Base-by-base conservation (phyloP, 2,888 invertebrate species). In the Gonocerus acuteangulatus region DNA sequence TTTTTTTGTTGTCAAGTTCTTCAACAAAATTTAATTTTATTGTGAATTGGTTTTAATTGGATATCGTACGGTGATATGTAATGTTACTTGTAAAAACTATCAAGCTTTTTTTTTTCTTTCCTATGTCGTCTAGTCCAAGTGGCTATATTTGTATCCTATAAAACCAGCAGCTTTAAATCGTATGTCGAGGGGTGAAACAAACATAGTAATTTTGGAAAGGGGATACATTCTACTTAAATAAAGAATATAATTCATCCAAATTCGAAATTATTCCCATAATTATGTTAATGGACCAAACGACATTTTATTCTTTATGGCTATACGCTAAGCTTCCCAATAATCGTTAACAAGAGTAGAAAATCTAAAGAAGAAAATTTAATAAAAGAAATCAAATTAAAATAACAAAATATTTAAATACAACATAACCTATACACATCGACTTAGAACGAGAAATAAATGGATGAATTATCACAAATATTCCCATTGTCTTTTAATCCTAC, bases 401-500 rank as follows among this genome's bases (percentile, higher is more conserved):
- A 47, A 19, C 2, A 22, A 47, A 13, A 22, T 7, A 47, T 2
- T 47, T 21, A 47, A 18, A 47, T 13, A 13, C 3, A 22, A 21
- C 48, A 15, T 16, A 47, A 47, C 13, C 18, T 44, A 44, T 16
- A 15, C 44, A 39, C 4, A 39, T n/a, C 39, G n/a, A 39, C 39
- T 27, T 27, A 27, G 4, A 27, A 27, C 3, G 39, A 39, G 39
- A 39, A 39, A 11, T 39, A 39, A 39, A 4, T 39, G 4, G 39
- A 36, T 39, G 42, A 54, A 22, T 54, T 64, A 64, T 64, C 64
- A 64, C 64, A 64, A 58, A 61, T 48, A 45, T 64, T 64, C 52
- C 51, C 51, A 49, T 44, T 64, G 61, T 64, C 62, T 64, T 64
- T 64, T 64, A 15, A 45, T 34, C 44, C 49, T 54, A 54, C 7